Evolutionary conservation across 2,113 vertebrate genomes (phyloP), one percentile per base, ranked within the genome.

Genomic region (Drymodes brunneopygia): DNA sequence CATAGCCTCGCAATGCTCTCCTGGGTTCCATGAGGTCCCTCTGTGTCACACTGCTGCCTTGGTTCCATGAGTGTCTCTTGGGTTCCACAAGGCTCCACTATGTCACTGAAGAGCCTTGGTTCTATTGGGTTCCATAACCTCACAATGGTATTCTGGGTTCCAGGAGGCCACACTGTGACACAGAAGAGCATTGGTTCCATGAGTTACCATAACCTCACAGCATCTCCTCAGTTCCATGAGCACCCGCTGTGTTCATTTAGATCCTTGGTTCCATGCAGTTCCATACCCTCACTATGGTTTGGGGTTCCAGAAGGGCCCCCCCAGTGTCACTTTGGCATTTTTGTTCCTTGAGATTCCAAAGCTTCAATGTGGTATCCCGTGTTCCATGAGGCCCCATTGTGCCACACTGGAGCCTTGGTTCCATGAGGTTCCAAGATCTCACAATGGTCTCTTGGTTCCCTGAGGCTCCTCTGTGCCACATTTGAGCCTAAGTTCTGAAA

Each of bases 221-320:
- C 73, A 61, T 15, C 16, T 61, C n/a, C 56, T 38, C 56, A n/a
- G 21, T 11, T 38, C n/a, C 35, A 19, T 15, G 10, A 15, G 56
- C 2, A 0, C n/a, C 11, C 0, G 0, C 16, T 61, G n/a, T 24
- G 56, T 33, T 28, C 44, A 18, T 38, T 31, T 48, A 38, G 35
- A 48, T 28, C 28, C 35, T 36, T 48, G 44, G 27, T 25, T 38
- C 16, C 10, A 8, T 15, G 56, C 18, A 38, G 21, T 25, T 38
- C n/a, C 12, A 6, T 6, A 15, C 16, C n/a, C 27, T 38, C n/a
- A 48, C 12, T 19, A 0, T 38, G 73, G 16, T 12, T 60, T 31
- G 24, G 3, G 4, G 7, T 15, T 38, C 35, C 35, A 12, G 15
- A 31, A 24, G 21, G 15, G 5, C 25, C 15, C 5, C 5, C 2